Conservation (phyloP, 2,113 vertebrate genomes). For the Salvelinus namaycush region DNA sequence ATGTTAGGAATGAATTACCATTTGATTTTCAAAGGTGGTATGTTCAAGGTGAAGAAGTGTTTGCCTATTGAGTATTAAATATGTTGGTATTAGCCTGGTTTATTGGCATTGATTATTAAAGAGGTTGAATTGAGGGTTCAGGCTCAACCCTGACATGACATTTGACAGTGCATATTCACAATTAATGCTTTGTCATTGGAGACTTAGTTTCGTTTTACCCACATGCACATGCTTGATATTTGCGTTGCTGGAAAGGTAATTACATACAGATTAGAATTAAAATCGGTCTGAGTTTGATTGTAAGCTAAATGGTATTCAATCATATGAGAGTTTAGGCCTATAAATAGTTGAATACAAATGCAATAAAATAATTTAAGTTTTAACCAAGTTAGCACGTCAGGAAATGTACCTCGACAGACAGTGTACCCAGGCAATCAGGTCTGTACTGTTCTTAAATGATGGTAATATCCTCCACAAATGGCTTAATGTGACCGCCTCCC, state of each 20-base stretch:
- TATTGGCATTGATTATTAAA: constrained; percentile 54
- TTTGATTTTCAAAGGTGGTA: constrained; percentile 56
- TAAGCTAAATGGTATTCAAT: no score
- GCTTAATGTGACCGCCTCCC: not conserved
- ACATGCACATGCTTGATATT: no score
- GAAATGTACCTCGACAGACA: not conserved
- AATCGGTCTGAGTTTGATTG: no score
- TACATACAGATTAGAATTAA: no score
- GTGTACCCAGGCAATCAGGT: not conserved
- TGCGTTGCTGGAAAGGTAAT: constrained; percentile 25
- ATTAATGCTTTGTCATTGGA: not conserved
- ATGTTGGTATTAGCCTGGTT: constrained; percentile 15
- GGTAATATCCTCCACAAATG: not conserved
- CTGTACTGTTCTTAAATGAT: not conserved
- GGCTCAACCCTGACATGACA: constrained; percentile 20
- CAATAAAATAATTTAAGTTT: not conserved
- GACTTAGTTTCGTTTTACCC: not conserved
- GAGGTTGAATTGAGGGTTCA: constrained; percentile 27
- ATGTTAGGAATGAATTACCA: constrained; percentile 66
- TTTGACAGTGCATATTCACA: not conserved
- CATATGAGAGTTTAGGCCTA: not conserved
- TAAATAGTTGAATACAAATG: not conserved
- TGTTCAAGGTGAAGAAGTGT: constrained; percentile 6
- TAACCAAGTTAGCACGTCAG: not conserved
- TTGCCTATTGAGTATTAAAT: constrained; percentile 15